Conservation (phyloP, 2,888 invertebrate genomes). For the Phorcus lineatus region DNA sequence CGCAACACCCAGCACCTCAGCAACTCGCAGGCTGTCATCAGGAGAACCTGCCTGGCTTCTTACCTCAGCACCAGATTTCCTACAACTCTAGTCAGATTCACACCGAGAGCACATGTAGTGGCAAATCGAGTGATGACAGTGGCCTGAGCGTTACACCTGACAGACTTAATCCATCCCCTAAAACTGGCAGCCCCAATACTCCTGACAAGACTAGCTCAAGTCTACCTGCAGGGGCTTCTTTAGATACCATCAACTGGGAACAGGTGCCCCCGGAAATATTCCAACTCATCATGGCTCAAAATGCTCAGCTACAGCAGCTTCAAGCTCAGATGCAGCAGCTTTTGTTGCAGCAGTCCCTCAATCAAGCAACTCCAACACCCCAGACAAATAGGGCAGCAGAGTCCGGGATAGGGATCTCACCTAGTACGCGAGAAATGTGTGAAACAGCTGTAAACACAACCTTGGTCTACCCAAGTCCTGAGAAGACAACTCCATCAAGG, state of each 20-base stretch:
- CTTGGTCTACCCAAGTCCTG: constrained; percentile 32
- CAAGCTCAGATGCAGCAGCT: constrained; percentile 70
- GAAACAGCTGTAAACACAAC: constrained; percentile 62
- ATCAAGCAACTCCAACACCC: neutral
- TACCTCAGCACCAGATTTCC: constrained; percentile 29
- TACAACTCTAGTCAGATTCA: constrained; percentile 34
- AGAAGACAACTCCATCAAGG: constrained; percentile 6
- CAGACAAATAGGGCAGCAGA: neutral
- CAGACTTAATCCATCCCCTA: constrained; percentile 40
- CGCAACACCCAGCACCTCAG: neutral
- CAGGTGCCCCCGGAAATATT: constrained; percentile 68
- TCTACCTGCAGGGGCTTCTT: neutral
- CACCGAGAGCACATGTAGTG: constrained; percentile 52
- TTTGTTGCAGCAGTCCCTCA: constrained; percentile 49
- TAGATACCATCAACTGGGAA: constrained; percentile 54
- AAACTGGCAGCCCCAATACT: constrained; percentile 23
- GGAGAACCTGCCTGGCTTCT: neutral
- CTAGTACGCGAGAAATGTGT: constrained; percentile 42
- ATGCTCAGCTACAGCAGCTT: constrained; percentile 66
- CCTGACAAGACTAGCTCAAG: neutral
- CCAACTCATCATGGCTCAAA: constrained; percentile 67
- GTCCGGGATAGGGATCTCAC: neutral
- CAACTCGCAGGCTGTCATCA: constrained; percentile 17
- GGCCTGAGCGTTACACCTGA: constrained; percentile 68
- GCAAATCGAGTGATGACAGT: constrained; percentile 67